These are phyloP conservation scores for Lanistes nyassanus DNA, from an alignment of 1,140 invertebrate genomes.

Conservation along the genomic window DNA sequence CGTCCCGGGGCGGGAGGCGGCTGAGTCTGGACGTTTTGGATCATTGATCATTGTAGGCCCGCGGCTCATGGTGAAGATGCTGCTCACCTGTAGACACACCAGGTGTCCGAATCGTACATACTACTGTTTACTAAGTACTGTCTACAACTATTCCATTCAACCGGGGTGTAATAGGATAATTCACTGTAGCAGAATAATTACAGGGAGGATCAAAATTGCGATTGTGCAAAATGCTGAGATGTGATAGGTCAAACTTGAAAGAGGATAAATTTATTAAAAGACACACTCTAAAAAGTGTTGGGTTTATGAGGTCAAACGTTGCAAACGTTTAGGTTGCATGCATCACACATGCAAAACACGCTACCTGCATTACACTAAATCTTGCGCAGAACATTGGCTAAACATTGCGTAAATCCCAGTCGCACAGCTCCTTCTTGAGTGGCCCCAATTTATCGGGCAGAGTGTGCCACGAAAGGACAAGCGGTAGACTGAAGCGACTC, in stretches of 20 bases:
- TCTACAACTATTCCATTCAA: no score
- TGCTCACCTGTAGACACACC: constrained; percentile 27
- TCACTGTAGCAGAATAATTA: neutral
- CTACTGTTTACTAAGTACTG: no score
- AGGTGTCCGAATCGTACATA: neutral
- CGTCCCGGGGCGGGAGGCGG: constrained; percentile 30
- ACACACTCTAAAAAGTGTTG: neutral
- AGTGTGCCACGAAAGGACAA: no score
- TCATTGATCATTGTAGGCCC: constrained; percentile 35
- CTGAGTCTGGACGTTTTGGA: constrained; percentile 29
- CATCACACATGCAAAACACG: no score
- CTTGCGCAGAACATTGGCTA: no score
- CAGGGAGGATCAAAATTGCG: neutral
- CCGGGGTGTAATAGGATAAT: no score
- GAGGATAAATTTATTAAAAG: neutral
- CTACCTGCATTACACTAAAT: no score
- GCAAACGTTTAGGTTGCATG: no score
- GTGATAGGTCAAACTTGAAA: neutral
- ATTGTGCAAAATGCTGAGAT: neutral
- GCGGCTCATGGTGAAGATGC: constrained; percentile 33
- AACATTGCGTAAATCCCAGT: no score
- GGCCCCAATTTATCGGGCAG: neutral
- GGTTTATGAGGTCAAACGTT: no score
- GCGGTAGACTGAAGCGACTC: neutral
- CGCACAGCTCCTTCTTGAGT: no score